Evolutionary conservation across 1,140 invertebrate genomes (phyloP), one percentile per base, ranked within the genome.

Genomic region (Octopus bimaculoides): DNA sequence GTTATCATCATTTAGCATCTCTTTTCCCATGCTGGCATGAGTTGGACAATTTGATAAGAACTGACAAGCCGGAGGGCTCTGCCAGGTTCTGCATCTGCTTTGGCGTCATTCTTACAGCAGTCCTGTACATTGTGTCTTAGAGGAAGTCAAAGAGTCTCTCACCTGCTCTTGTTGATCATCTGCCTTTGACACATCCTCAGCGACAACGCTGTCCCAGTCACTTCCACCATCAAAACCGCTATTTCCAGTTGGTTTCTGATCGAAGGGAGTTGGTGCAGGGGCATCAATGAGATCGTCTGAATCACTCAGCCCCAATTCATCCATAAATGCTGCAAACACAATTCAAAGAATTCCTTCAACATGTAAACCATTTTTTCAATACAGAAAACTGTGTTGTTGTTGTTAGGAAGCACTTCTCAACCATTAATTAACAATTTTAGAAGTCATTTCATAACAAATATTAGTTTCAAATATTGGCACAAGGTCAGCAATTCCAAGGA

Each of bases 291-390:
- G 80, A 53, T 86, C 85, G 77, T 82, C 81, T 9, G 79, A 77
- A 79, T 86, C 84, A 78, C 81, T 82, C 26, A 85, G 78, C 12
- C 85, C 85, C n/a, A 86, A 79, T 5, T 85, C 84, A 55, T 83
- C 84, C 84, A 86, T 83, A 52, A 86, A 80, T n/a, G 82, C 81
- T 82, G 77, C 41, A 71, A 77, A 54, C 54, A 9, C 7, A 12
- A 52, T 20, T 41, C 14, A 52, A 12, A 66, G n/a, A 66, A 14
- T 14, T 12, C 61, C 12, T 12, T 14, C 12, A 14, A 66, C 61
- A n/a, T 14, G 12, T 66, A 1, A n/a, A n/a, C 12, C n/a, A 12
- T 66, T 12, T n/a, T 66, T 66, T n/a, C 61, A n/a, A 66, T 2
- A n/a, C 1, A 66, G 1, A 12, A 78, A 8, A 61, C 7, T 53